Conservation (phyloP, 2,797 vertebrate species). For the Agapornis canus region DNA sequence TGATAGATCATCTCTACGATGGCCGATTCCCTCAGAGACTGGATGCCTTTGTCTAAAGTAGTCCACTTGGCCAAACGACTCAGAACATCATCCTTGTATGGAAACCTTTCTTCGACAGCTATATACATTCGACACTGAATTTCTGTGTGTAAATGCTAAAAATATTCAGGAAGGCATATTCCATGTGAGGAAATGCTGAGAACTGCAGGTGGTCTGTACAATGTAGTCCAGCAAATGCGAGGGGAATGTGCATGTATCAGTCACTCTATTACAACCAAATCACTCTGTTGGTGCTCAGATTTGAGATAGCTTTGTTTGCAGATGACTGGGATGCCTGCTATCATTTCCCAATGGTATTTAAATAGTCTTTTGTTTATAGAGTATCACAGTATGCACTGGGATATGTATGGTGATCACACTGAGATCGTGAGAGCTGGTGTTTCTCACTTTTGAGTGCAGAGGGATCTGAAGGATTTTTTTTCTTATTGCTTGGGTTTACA, state of each 20-base stretch:
- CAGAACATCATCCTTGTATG: too few relatives aligned
- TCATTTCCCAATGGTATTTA: not conserved
- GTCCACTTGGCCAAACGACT: too few relatives aligned
- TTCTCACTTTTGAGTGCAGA: not conserved
- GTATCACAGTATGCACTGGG: not conserved
- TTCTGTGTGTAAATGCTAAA: not conserved
- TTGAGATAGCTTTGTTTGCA: not conserved
- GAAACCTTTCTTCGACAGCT: too few relatives aligned
- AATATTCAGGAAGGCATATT: not conserved
- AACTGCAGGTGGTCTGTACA: not conserved
- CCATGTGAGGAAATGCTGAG: not conserved
- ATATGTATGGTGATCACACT: not conserved
- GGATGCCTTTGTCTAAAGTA: too few relatives aligned
- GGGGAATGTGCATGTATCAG: not conserved
- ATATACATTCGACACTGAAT: not conserved
- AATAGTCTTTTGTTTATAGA: not conserved
- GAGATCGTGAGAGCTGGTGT: not conserved
- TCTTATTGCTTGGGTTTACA: too few relatives aligned
- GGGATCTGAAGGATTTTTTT: not conserved
- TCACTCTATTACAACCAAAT: not conserved
- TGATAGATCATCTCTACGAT: too few relatives aligned
- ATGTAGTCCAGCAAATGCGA: not conserved
- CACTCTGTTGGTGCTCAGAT: not conserved
- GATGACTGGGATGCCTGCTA: not conserved
- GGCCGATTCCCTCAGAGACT: too few relatives aligned